Conservation (phyloP, 2,797 vertebrate species). For the Hapalemur alaotrensis region DNA sequence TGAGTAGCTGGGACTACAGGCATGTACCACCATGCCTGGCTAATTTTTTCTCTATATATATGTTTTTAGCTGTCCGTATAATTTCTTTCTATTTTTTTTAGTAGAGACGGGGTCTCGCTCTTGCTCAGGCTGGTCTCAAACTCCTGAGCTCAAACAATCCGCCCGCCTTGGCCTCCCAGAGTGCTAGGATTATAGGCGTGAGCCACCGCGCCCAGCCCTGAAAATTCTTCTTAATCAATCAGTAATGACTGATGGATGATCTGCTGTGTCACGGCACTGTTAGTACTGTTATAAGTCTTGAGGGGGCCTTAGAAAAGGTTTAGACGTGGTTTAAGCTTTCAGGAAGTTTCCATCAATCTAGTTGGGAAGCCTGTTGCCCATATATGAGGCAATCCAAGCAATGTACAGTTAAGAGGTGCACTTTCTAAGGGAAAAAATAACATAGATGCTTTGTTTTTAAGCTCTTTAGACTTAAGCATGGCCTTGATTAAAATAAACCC, state of each 20-base stretch:
- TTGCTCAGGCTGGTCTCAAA: no score
- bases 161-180: no score
- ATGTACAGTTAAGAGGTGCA: background rate
- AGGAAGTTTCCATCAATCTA: background rate
- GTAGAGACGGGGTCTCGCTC: no score
- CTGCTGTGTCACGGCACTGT: background rate
- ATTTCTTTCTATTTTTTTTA: no score
- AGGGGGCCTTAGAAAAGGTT: background rate
- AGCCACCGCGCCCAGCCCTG: background rate
- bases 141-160: no score
- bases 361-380: background rate
- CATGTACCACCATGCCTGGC: no score
- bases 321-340: background rate
- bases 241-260: background rate
- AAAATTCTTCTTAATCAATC: slow-evolving; percentile 9
- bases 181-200: no score
- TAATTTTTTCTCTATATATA: no score
- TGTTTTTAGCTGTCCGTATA: no score
- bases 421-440: background rate
- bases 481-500: slow-evolving; percentile 6
- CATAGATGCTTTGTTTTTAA: slow-evolving; percentile 14
- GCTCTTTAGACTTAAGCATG: background rate
- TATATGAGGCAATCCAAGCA: background rate
- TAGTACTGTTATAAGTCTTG: background rate
- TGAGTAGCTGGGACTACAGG: no score